Evolutionary conservation across 37 sponge, comb jelly and placozoan species (phyloP), one percentile per base, ranked within the genome.

Genomic region (Halichondria panicea): DNA sequence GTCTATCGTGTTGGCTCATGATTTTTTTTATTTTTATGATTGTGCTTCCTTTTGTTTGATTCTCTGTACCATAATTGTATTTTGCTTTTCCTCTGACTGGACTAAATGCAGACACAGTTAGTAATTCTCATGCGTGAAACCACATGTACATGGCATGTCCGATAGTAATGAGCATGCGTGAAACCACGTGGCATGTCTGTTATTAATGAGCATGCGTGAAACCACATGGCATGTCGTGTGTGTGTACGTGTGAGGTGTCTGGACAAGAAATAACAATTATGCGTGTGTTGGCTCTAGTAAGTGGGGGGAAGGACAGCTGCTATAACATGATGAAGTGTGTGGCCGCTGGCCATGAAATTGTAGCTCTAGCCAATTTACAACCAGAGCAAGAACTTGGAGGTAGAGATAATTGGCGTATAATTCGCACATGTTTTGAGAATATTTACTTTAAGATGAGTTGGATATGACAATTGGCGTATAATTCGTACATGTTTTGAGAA

Each of bases 291-390:
- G 41, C 37, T 19, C 12, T 22, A 0, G 40, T 7, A 60, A 99
- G 99, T 78, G 99, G 99, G 1, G 99, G 99, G 1, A 99, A 99
- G 72, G 99, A 99, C 78, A 95, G 96, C 77, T 88, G 86, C 55
- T 99, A 87, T 75, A 93, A 88, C 79, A 79, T 95, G 68, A 84
- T 93, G 83, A 86, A 99, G 66, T 99, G 99, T 79, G 87, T 93
- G 53, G 59, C 76, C 1, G 81, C 81, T 43, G 97, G 97, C 27
- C 97, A 96, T 74, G 32, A 71, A 66, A 78, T 99, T 27, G 94
- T 93, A 4, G 99, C 94, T 6, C 70, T 99, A 11, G 96, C 96
- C 12, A 93, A 99, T 77, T 77, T 99, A 37, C 69, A 82, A 37
- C 96, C 99, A 3, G 69, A 43, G 13, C 30, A 77, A 58, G n/a